Percentiles rank a stretch among this genome's conserved stretches.
Conservation (phyloP, 2,113 vertebrate species). For the Glaucidium brasilianum region DNA sequence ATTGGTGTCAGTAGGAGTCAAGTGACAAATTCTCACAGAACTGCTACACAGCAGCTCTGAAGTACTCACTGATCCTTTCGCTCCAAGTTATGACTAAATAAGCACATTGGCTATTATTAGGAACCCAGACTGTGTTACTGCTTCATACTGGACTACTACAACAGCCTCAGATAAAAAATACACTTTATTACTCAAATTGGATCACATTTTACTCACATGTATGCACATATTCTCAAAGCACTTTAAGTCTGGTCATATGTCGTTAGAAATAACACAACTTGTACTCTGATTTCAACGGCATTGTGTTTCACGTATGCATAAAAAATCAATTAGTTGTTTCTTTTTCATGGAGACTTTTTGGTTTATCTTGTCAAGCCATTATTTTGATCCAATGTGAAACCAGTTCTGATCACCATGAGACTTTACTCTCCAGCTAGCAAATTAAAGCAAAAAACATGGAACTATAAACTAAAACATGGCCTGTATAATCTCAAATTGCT, state of each 20-base stretch:
- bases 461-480: background rate
- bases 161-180: background rate
- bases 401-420: background rate
- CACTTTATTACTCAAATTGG: background rate
- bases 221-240: background rate
- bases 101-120: background rate
- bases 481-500: background rate
- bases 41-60: background rate
- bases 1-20: background rate
- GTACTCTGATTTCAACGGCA: background rate
- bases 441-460: background rate
- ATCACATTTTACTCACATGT: background rate
- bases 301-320: fast-evolving
- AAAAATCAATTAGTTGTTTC: background rate
- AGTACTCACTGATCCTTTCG: background rate
- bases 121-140: background rate
- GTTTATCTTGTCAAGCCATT: background rate
- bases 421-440: background rate
- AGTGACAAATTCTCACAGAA: background rate
- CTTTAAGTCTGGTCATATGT: background rate
- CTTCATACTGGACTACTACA: background rate
- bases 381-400: background rate
- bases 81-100: background rate
- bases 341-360: background rate
- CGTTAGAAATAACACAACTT: background rate